Base-by-base conservation (phyloP, 2,888 invertebrate species). In the Ischnura elegans region DNA sequence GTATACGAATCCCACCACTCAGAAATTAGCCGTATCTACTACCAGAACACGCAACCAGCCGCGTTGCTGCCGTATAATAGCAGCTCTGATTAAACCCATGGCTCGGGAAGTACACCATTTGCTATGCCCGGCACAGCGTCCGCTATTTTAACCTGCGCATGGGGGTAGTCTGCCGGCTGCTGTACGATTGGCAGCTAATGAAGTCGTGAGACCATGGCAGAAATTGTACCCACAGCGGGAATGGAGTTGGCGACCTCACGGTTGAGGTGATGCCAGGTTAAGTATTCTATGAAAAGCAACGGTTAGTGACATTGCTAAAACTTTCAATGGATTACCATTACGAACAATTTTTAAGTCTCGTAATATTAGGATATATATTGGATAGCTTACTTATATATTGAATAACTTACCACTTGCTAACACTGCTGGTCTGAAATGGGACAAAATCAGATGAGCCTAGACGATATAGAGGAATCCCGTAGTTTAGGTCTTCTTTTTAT, bases 51-150 rank as follows among this genome's bases (percentile, higher is more conserved):
- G 76, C 76, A 76, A 76, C 76, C 10, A 76, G 76, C 36, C 76
- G 76, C 76, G 13, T 36, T 36, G 29, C 76, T n/a, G 76, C 76
- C 76, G 36, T 29, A 36, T 76, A 36, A 76, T 76, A 36, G 29
- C 76, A 76, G 29, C 76, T 10, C 76, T 76, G 13, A 76, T 76
- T 76, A 76, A 76, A 21, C 87, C 51, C 87, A 25, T 42, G 51
- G 36, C 87, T 90, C 90, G 90, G 90, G 90, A 90, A 90, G 90
- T 90, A 43, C 66, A 66, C 90, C 21, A 87, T 87, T 87, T 87
- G 51, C 87, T 43, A 61, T 90, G 42, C 90, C 61, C 90, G 61
- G 90, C 55, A 42, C 36, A 25, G 87, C 90, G 90, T 90, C 90
- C 90, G 90, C 43, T 90, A 61, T 61, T 51, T 42, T 90, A 90